phyloP scores from a whole-genome alignment of 2,888 invertebrate species.

The Andrena trimmerana region DNA sequence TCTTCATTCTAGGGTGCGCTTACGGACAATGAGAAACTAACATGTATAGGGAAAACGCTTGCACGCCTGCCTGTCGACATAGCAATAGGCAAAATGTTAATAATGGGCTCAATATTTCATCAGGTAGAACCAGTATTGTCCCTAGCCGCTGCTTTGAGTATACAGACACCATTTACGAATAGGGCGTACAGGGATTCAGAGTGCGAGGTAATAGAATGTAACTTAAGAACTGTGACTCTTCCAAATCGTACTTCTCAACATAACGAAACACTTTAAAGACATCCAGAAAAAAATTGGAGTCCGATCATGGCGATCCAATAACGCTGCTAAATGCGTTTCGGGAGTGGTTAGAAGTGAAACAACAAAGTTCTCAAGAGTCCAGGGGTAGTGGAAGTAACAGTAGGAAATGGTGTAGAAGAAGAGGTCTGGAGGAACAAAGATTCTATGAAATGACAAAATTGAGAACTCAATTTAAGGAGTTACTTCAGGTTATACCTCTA shows the following conservation, averaged over 20 bases:
- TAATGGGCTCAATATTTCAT: slow-evolving; percentile 95
- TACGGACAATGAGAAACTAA: slow-evolving; percentile 92
- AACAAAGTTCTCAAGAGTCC: slow-evolving; percentile 83
- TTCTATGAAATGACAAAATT: slow-evolving; percentile 98
- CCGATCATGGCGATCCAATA: slow-evolving; percentile 98
- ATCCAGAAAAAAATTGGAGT: slow-evolving; percentile 92
- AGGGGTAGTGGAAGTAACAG: slow-evolving; percentile 77
- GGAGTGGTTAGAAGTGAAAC: slow-evolving; percentile 95
- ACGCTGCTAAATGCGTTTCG: slow-evolving; percentile 94
- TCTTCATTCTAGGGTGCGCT: slow-evolving; percentile 90
- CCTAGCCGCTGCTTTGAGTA: slow-evolving; percentile 95
- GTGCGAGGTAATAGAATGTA: slow-evolving; percentile 88
- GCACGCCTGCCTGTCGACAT: slow-evolving; percentile 97
- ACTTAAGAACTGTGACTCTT: slow-evolving; percentile 22
- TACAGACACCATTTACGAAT: slow-evolving; percentile 97
- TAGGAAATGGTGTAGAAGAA: slow-evolving; percentile 94
- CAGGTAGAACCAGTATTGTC: slow-evolving; percentile 96
- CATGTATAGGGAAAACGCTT: slow-evolving; percentile 94
- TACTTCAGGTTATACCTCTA: slow-evolving; percentile 89
- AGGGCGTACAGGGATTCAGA: slow-evolving; percentile 94
- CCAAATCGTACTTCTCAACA: slow-evolving; percentile 14
- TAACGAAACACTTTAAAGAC: slow-evolving; percentile 85
- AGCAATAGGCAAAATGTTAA: slow-evolving; percentile 97
- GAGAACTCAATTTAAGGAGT: slow-evolving; percentile 93
- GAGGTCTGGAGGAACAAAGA: slow-evolving; percentile 98